These are phyloP conservation scores for Amazona guildingii DNA, from an alignment of 2,113 vertebrate genomes.

Conservation along the genomic window DNA sequence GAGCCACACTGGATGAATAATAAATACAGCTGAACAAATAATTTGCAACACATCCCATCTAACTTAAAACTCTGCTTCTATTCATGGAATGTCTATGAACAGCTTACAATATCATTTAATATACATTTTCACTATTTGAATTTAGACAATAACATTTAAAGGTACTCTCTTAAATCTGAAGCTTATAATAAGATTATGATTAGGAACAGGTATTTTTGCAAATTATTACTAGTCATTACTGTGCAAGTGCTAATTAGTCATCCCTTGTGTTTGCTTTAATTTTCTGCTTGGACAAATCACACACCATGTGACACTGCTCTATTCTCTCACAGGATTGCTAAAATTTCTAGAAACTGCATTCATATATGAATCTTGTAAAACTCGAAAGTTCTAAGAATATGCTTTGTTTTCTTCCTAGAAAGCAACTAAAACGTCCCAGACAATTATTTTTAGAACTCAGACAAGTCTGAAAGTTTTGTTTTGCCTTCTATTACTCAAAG, in stretches of 20 bases:
- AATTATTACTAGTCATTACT: not conserved
- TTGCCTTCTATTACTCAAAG: not conserved
- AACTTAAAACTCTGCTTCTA: not conserved
- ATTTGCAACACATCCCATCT: not conserved
- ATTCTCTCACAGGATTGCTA: not conserved
- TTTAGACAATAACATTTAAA: not conserved
- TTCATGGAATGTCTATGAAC: not conserved
- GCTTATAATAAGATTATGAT: slow-evolving; percentile 12
- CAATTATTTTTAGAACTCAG: not conserved
- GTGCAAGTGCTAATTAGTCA: not conserved
- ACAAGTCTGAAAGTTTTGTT: not conserved
- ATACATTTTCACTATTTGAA: not conserved
- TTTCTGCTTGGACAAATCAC: not conserved
- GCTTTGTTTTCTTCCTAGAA: not conserved
- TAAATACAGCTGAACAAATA: not conserved
- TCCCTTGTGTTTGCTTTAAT: not conserved
- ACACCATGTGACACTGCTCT: not conserved
- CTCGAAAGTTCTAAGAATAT: not conserved
- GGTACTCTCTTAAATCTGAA: not conserved
- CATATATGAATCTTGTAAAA: not conserved
- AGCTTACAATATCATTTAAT: not conserved
- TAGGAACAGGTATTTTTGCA: not conserved
- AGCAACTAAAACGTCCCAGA: not conserved
- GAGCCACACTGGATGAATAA: not conserved
- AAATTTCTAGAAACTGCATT: not conserved